phyloP scores from a whole-genome alignment of 2,888 invertebrate species.

The Scaptomyza tumidula region DNA sequence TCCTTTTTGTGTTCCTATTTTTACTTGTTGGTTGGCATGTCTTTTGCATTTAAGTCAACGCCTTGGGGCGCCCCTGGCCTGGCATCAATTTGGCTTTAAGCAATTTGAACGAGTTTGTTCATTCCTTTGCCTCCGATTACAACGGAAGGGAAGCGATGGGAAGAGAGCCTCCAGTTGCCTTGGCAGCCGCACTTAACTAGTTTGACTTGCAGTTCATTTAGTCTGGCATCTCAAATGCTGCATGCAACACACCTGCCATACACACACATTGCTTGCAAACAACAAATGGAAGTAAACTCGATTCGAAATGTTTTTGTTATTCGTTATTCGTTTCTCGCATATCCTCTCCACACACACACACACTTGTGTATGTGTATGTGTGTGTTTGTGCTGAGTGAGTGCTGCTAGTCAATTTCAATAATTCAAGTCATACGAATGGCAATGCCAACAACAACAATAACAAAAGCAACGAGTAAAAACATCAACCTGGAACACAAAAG shows the following conservation, averaged over 20 bases:
- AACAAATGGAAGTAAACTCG: constrained; percentile 44
- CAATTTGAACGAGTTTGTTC: constrained; percentile 67
- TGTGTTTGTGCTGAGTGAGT: constrained; percentile 45
- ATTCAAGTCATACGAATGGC: constrained; percentile 55
- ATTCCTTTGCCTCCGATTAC: constrained; percentile 51
- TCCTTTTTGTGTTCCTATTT: not conserved
- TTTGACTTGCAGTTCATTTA: constrained; percentile 73
- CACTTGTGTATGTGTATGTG: constrained; percentile 6
- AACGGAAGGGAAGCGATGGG: constrained; percentile 1
- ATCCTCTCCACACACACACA: constrained; percentile 2
- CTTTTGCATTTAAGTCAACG: constrained; percentile 43
- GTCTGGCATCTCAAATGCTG: constrained; percentile 61
- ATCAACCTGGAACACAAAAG: not conserved
- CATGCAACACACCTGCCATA: constrained; percentile 42
- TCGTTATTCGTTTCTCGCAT: constrained; percentile 38
- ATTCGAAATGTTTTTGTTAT: constrained; percentile 53
- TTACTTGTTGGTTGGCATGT: constrained; percentile 16
- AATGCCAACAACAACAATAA: constrained; percentile 9
- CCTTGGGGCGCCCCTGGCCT: constrained; percentile 40
- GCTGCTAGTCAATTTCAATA: constrained; percentile 70
- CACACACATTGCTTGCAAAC: constrained; percentile 23
- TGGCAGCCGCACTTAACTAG: constrained; percentile 69
- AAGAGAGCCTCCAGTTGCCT: constrained; percentile 25
- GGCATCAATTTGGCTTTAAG: constrained; percentile 66
- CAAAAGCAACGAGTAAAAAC: constrained; percentile 23